These are phyloP conservation scores for Phanerotoma sp. DNA, from an alignment of 2,888 invertebrate genomes.

Conservation along the genomic window DNA sequence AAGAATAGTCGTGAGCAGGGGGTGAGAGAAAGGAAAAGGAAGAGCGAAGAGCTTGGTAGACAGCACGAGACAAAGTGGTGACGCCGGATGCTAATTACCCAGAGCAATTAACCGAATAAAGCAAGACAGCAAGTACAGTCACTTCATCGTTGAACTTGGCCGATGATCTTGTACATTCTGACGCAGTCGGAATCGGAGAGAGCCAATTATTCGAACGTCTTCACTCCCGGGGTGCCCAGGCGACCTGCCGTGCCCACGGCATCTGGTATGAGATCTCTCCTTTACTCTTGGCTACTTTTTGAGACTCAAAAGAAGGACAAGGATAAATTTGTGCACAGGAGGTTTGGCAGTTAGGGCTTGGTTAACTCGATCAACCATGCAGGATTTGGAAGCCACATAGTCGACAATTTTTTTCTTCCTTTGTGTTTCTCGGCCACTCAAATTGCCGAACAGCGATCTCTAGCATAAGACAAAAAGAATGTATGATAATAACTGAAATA, in stretches of 20 bases:
- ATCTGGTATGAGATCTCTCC: conserved; percentile 26
- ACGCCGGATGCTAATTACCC: conserved; percentile 43
- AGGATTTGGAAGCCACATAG: too few relatives aligned
- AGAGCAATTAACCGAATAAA: conserved; percentile 36
- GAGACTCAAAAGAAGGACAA: not conserved
- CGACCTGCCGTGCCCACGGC: conserved; percentile 37
- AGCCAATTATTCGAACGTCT: conserved; percentile 51
- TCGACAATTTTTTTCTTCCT: too few relatives aligned
- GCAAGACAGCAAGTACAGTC: not conserved
- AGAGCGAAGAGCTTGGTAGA: conserved; percentile 3
- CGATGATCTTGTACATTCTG: not conserved
- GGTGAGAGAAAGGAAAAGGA: conserved; percentile 2
- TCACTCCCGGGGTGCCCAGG: conserved; percentile 48
- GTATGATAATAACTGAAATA: too few relatives aligned
- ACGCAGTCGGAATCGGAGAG: conserved; percentile 41
- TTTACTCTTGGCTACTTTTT: not conserved
- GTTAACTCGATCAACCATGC: not conserved
- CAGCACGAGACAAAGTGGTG: conserved; percentile 13
- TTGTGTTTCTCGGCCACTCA: too few relatives aligned
- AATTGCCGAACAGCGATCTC: too few relatives aligned
- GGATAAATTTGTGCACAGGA: not conserved
- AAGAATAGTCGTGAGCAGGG: conserved; percentile 8
- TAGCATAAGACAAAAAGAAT: too few relatives aligned
- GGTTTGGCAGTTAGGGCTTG: not conserved
- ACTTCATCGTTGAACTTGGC: not conserved